These are phyloP conservation scores for Chironomus tepperi DNA, from an alignment of 1,140 invertebrate species.

Conservation along the genomic window DNA sequence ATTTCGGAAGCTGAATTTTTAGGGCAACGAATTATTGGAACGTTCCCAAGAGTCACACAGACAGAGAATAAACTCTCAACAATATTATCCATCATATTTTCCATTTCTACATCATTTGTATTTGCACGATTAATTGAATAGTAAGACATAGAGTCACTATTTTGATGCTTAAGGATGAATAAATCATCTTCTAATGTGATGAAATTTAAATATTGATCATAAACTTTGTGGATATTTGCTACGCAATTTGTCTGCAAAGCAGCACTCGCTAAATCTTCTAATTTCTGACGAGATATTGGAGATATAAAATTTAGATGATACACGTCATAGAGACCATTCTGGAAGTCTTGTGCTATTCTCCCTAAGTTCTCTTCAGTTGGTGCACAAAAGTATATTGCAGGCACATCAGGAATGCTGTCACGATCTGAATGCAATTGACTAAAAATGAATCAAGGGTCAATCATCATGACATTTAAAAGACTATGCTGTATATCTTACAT, in stretches of 20 bases:
- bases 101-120: constrained; percentile 94
- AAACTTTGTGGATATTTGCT: constrained; percentile 87
- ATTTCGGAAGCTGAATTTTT: constrained; percentile 96
- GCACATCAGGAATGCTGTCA: constrained; percentile 95
- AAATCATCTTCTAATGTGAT: constrained; percentile 97
- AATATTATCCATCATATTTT: constrained; percentile 85
- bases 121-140: constrained; percentile 92
- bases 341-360: constrained; percentile 86
- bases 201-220: constrained; percentile 97
- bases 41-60: constrained; percentile 89
- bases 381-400: constrained; percentile 96
- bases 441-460: constrained; percentile 32
- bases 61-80: constrained; percentile 96
- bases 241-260: constrained; percentile 83
- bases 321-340: constrained; percentile 85
- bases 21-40: constrained; percentile 92
- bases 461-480: constrained; percentile 19
- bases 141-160: constrained; percentile 84
- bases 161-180: constrained; percentile 88
- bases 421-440: constrained; percentile 87
- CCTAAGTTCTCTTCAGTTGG: constrained; percentile 96
- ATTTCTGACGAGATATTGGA: constrained; percentile 84
- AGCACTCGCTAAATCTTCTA: constrained; percentile 91
- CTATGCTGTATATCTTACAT: constrained; percentile 56
- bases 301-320: constrained; percentile 98